phyloP scores from a whole-genome alignment of 1,140 invertebrate species.

The Telenomus remus region DNA sequence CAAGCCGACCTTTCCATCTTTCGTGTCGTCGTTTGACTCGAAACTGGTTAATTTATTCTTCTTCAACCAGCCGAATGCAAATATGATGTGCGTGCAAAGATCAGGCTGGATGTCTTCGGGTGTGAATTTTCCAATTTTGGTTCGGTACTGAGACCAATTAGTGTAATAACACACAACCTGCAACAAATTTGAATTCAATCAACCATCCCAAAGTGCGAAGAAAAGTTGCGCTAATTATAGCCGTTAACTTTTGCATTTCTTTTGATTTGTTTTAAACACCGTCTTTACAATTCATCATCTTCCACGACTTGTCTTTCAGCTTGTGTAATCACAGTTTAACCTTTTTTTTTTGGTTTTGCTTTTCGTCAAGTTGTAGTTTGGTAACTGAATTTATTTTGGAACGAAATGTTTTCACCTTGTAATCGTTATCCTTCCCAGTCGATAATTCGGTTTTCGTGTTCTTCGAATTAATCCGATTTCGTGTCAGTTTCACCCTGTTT shows the following conservation, averaged over 20 bases:
- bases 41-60: constrained; percentile 94
- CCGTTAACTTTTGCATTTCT: constrained; percentile 13
- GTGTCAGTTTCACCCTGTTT: constrained; percentile 82
- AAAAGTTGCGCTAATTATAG: constrained; percentile 18
- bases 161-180: constrained; percentile 96
- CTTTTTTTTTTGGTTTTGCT: neutral
- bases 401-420: constrained; percentile 70
- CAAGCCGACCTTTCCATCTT: constrained; percentile 91
- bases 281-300: neutral
- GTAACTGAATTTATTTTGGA: too few species aligned
- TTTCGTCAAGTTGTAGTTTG: too few species aligned
- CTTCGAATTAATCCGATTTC: constrained; percentile 76
- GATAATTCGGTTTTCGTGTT: constrained; percentile 77
- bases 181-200: constrained; percentile 13
- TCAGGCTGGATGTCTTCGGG: constrained; percentile 97
- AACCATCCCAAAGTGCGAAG: neutral
- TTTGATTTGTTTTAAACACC: neutral
- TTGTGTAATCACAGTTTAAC: neutral
- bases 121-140: constrained; percentile 93
- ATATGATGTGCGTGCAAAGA: constrained; percentile 96
- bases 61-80: constrained; percentile 97
- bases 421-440: constrained; percentile 76
- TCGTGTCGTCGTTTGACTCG: constrained; percentile 94
- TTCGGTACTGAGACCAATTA: constrained; percentile 97
- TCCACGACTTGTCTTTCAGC: neutral